These are phyloP conservation scores for Neocrepidodera transversa DNA, from an alignment of 2,888 invertebrate genomes.

Conservation along the genomic window DNA sequence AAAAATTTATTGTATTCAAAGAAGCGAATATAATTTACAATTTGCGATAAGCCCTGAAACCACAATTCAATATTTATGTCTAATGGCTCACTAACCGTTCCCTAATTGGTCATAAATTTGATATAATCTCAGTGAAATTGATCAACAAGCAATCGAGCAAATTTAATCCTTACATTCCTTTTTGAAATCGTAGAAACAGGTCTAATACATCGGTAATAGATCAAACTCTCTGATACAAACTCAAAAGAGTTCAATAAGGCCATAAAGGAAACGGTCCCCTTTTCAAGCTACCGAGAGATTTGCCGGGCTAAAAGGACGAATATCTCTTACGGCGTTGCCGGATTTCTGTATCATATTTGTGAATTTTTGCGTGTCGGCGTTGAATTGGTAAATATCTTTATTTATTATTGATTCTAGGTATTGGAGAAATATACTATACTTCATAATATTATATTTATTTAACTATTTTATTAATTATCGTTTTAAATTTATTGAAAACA, in stretches of 20 bases:
- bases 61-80: background rate
- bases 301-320: constrained; percentile 32
- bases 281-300: constrained; percentile 35
- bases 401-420: too few relatives aligned
- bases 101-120: constrained; percentile 15
- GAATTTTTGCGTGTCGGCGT: background rate
- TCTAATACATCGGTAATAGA: constrained; percentile 33
- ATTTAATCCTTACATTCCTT: constrained; percentile 23
- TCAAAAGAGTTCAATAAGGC: constrained; percentile 40
- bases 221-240: constrained; percentile 37
- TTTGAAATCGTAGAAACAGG: constrained; percentile 21
- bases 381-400: too few relatives aligned
- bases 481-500: too few relatives aligned
- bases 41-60: too few relatives aligned
- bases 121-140: constrained; percentile 11
- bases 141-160: constrained; percentile 23
- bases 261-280: constrained; percentile 31
- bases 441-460: too few relatives aligned
- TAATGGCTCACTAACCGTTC: background rate
- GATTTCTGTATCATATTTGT: background rate
- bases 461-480: too few relatives aligned
- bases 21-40: too few relatives aligned
- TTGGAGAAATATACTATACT: too few relatives aligned
- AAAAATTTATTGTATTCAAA: too few relatives aligned
- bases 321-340: constrained; percentile 17